Evolutionary conservation across 53 echinoderm and acorn worm genomes (phyloP).

Genomic region (Pentamera pediparva): DNA sequence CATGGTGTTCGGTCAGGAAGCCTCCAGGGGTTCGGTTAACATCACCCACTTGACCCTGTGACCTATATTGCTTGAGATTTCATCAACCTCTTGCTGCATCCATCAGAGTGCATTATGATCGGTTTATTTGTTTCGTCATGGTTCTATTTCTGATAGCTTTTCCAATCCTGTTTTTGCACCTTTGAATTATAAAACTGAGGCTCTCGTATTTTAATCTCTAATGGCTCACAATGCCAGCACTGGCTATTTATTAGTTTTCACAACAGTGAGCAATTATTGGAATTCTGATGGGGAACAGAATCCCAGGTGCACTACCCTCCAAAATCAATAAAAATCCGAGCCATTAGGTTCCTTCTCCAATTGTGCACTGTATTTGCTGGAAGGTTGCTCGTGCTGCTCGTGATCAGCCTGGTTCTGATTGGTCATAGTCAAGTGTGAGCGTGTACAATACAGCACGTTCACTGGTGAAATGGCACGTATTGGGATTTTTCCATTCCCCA

Average conservation of each 20-base stretch:
- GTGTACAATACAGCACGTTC: too few species aligned
- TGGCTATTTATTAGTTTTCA: constrained; percentile 36
- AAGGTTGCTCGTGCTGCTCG: too few species aligned
- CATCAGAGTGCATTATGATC: too few species aligned
- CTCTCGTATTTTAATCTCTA: neutral
- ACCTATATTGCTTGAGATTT: too few species aligned
- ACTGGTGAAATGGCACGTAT: too few species aligned
- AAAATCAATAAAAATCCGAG: constrained; percentile 25
- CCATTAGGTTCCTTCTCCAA: constrained; percentile 2
- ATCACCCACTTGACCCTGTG: too few species aligned
- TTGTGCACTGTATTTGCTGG: neutral
- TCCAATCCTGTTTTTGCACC: neutral
- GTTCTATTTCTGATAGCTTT: neutral
- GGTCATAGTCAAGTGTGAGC: too few species aligned
- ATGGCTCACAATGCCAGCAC: constrained; percentile 22
- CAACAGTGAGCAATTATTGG: constrained; percentile 31
- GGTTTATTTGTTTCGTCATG: neutral
- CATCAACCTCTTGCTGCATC: too few species aligned
- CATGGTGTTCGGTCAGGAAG: too few species aligned
- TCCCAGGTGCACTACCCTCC: constrained; percentile 13
- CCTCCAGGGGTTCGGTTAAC: too few species aligned
- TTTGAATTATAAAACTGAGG: neutral
- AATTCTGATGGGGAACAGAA: constrained; percentile 16
- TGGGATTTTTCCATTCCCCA: too few species aligned
- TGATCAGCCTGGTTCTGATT: too few species aligned